Base-by-base conservation (phyloP, 2,888 invertebrate genomes). In the Trachelus stipa region DNA sequence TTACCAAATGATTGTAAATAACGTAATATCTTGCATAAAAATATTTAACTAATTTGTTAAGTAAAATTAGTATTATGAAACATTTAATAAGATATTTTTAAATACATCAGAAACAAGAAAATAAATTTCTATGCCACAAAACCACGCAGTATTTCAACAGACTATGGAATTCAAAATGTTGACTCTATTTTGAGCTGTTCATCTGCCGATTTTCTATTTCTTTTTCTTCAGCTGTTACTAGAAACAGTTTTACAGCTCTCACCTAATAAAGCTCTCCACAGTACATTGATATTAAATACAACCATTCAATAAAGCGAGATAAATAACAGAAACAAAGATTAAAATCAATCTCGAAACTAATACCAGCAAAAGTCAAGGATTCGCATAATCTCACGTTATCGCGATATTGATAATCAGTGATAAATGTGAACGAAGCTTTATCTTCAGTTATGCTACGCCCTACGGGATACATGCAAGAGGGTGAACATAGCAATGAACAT, bases 1-100 rank as follows among this genome's bases (percentile, higher is more conserved):
- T 33, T 12, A 12, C 15, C 23, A 23, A 23, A 56, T 56, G 23
- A 71, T 71, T 71, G 12, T 33, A 12, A 71, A 71, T 69, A 71
- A 33, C 3, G 31, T 31, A 71, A 34, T 15, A 37, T 33, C 74
- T 75, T 31, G 12, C 15, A n/a, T 77, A 35, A 71, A 71, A 71
- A 33, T 34, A 71, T 71, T 71, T 9, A 71, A 71, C 23, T 74
- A n/a, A 34, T 74, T 33, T 76, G 6, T 56, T 56, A 56, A 56
- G 56, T 56, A 23, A 15, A 56, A 56, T 56, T 23, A 56, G 23
- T 9, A 23, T 56, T 56, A 9, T 23, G 9, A 56, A 56, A 23
- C 9, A 23, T 23, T 23, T 23, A 9, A 56, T 56, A 56, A 56
- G 23, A 23, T 23, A 56, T 56, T 23, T 56, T 56, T 23, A 56